These are phyloP conservation scores for Mareca penelope DNA, from an alignment of 2,797 vertebrate genomes.

Conservation along the genomic window DNA sequence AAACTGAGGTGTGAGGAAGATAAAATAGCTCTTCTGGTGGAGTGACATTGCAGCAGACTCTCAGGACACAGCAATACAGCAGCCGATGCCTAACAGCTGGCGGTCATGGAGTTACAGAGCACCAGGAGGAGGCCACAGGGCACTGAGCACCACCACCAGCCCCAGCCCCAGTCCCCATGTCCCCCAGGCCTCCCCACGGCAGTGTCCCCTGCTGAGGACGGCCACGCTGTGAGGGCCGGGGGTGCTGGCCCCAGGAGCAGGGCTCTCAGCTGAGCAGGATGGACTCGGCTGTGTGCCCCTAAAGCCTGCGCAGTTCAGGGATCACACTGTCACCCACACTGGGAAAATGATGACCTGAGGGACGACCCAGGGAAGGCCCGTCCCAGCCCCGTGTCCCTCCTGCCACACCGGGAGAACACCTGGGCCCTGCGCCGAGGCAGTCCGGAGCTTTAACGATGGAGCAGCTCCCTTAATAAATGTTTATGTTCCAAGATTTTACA, in stretches of 20 bases:
- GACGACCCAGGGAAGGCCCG: background rate
- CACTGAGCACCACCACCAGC: background rate
- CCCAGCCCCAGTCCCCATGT: no score
- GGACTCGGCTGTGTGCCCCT: accelerated
- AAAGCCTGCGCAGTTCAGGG: accelerated
- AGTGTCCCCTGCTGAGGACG: accelerated
- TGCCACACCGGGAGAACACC: background rate
- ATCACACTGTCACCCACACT: accelerated
- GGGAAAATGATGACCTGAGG: accelerated
- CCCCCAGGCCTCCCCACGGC: no score
- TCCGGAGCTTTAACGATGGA: background rate
- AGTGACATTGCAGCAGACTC: accelerated
- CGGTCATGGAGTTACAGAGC: background rate
- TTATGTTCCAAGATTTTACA: constrained; percentile 58
- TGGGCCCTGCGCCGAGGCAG: background rate
- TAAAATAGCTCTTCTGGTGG: background rate
- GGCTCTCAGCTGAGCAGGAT: background rate
- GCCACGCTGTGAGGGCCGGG: accelerated
- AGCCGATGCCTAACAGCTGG: background rate
- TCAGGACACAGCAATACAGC: accelerated
- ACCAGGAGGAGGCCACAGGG: accelerated
- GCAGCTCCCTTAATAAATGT: constrained; percentile 37
- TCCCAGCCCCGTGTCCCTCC: background rate
- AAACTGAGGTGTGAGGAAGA: background rate
- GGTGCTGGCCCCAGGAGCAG: accelerated